Evolutionary conservation across 2,797 vertebrate genomes (phyloP).

Genomic region (Hephaestus fuliginosus): DNA sequence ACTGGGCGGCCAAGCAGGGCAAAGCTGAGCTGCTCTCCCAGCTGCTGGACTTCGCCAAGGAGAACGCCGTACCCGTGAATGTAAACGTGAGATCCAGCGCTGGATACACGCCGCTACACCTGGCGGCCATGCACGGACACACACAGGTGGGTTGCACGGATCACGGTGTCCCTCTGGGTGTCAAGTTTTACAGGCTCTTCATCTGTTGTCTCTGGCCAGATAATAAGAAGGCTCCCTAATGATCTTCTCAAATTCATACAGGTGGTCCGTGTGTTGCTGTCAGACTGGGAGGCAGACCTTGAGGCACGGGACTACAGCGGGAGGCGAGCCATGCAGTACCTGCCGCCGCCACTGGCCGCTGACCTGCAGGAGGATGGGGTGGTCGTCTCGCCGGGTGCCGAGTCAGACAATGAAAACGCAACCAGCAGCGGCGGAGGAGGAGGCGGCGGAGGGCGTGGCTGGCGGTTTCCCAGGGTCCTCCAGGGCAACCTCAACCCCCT

Average conservation of each 20-base stretch:
- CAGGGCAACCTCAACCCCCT: slow-evolving; percentile 90
- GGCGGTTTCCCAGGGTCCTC: slow-evolving; percentile 92
- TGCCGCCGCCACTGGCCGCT: slow-evolving; percentile 77
- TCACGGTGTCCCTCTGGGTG: background rate
- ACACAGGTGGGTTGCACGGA: slow-evolving; percentile 89
- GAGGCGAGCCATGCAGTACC: slow-evolving; percentile 92
- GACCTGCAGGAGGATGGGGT: slow-evolving; percentile 73
- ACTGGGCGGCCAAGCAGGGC: slow-evolving; percentile 98
- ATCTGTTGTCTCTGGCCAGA: background rate
- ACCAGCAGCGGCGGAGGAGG: slow-evolving; percentile 63
- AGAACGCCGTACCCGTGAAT: slow-evolving; percentile 88
- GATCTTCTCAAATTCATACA: slow-evolving; percentile 26
- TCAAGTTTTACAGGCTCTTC: background rate
- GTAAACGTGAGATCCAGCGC: slow-evolving; percentile 91
- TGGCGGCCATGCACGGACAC: slow-evolving; percentile 96
- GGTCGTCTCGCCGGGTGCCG: slow-evolving; percentile 74
- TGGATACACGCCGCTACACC: slow-evolving; percentile 95
- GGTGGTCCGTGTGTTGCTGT: slow-evolving; percentile 88
- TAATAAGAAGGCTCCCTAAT: background rate
- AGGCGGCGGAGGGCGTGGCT: slow-evolving; percentile 82
- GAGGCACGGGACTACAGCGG: slow-evolving; percentile 96
- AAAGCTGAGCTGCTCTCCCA: slow-evolving; percentile 91
- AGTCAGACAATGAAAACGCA: slow-evolving; percentile 70
- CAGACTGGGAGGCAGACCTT: slow-evolving; percentile 94
- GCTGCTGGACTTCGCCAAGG: slow-evolving; percentile 90